Conservation (phyloP, 2,797 vertebrate genomes). For the Neosalanx taihuensis region DNA sequence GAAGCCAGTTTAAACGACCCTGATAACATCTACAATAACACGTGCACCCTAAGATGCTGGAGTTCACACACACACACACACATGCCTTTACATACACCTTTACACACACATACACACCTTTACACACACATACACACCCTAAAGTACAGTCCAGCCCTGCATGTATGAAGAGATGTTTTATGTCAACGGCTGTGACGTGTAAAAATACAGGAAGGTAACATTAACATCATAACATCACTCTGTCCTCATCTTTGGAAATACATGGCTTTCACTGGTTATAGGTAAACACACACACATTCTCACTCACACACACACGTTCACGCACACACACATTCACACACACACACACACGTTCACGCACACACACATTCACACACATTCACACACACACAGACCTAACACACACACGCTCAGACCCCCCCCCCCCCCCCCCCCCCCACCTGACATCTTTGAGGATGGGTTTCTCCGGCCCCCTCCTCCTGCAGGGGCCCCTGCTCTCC, state of each 20-base stretch:
- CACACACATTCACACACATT: background rate
- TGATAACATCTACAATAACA: background rate
- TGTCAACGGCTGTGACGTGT: no score
- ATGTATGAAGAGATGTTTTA: no score
- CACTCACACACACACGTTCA: no score
- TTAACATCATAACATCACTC: no score
- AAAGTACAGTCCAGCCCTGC: no score
- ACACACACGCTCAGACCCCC: background rate
- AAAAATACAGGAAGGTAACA: no score
- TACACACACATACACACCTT: no score
- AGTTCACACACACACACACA: no score
- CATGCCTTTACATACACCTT: no score
- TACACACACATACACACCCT: no score
- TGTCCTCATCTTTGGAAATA: no score
- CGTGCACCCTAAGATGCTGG: background rate
- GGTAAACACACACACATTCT: background rate
- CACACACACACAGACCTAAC: background rate
- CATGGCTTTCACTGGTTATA: background rate
- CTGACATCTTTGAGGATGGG: conserved; percentile 72
- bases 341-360: background rate
- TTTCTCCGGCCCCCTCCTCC: conserved; percentile 57
- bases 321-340: background rate
- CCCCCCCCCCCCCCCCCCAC: conserved; percentile 43
- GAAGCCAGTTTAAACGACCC: no score
- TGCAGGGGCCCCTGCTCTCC: conserved; percentile 54